A percentile compares a stretch with the other conserved stretches of the same genome.
phyloP scores from a whole-genome alignment of 1,140 invertebrate species.

The Pseudomyrmex gracilis region DNA sequence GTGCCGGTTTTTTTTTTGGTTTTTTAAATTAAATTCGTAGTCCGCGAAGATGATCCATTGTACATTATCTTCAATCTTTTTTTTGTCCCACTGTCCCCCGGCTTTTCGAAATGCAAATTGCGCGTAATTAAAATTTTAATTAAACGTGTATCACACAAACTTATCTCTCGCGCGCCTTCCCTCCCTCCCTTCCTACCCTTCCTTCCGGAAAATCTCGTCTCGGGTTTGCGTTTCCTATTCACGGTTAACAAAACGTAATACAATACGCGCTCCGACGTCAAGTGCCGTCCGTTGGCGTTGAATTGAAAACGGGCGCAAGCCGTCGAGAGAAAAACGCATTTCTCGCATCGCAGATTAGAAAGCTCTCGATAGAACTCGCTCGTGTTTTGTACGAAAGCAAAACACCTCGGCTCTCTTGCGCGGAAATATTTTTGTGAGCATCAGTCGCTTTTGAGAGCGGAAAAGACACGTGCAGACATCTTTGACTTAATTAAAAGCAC shows the following conservation, averaged over 20 bases:
- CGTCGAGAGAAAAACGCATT: conserved; percentile 8
- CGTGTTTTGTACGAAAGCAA: too few species aligned
- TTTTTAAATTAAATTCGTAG: conserved; percentile 16
- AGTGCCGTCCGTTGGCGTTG: background rate
- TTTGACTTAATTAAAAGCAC: background rate
- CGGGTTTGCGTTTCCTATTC: background rate
- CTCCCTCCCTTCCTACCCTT: too few species aligned
- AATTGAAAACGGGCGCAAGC: background rate
- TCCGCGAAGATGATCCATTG: background rate
- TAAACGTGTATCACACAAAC: conserved; percentile 4
- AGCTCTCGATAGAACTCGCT: conserved; percentile 8
- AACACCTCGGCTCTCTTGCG: too few species aligned
- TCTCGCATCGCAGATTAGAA: conserved; percentile 21
- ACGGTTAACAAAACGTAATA: conserved; percentile 5
- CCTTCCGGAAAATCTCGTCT: too few species aligned
- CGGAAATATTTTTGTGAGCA: background rate
- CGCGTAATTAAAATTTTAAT: conserved; percentile 35
- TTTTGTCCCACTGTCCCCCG: background rate
- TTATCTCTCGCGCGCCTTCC: too few species aligned
- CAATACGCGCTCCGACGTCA: background rate
- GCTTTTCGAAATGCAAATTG: background rate
- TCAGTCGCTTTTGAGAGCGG: background rate
- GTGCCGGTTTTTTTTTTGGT: too few species aligned
- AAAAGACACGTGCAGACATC: background rate
- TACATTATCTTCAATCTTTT: conserved; percentile 9